phyloP scores from a whole-genome alignment of 2,113 vertebrate species.

The Rhizomys pruinosus region DNA sequence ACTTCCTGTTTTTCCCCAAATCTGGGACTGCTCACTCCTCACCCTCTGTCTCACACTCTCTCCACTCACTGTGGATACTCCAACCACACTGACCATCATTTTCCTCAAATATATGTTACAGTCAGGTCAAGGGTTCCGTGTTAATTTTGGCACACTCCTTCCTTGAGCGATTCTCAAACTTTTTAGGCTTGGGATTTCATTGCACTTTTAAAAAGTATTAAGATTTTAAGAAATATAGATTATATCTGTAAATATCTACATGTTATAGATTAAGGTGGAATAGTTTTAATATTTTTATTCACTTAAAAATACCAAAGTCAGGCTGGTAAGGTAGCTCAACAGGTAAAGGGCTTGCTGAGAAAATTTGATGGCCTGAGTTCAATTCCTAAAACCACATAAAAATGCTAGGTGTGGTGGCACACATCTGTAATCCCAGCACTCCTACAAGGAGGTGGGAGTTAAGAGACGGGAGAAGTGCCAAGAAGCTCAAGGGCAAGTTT shows the following conservation, averaged over 20 bases:
- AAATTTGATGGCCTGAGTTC: not conserved
- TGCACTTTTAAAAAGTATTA: not conserved
- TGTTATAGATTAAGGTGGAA: not conserved
- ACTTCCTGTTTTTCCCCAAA: not conserved
- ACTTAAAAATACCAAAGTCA: not conserved
- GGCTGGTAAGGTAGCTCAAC: not conserved
- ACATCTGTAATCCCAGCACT: not conserved
- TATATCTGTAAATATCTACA: not conserved
- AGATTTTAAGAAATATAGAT: not conserved
- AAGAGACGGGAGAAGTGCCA: not conserved
- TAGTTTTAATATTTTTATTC: not conserved
- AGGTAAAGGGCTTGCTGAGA: not conserved
- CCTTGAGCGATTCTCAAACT: not conserved
- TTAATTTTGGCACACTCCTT: fast-evolving
- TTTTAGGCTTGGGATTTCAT: not conserved
- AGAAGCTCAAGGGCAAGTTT: not conserved
- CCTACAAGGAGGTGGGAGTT: not conserved
- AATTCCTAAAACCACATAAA: not conserved
- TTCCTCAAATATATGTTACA: not conserved
- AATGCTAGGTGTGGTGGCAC: not conserved
- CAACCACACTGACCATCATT: not conserved
- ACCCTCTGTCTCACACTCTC: not conserved
- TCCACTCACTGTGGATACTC: not conserved
- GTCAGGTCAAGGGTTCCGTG: not conserved
- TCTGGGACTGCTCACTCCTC: not conserved